phyloP scores from a whole-genome alignment of 1,140 invertebrate species.

The Procambarus virginalis region DNA sequence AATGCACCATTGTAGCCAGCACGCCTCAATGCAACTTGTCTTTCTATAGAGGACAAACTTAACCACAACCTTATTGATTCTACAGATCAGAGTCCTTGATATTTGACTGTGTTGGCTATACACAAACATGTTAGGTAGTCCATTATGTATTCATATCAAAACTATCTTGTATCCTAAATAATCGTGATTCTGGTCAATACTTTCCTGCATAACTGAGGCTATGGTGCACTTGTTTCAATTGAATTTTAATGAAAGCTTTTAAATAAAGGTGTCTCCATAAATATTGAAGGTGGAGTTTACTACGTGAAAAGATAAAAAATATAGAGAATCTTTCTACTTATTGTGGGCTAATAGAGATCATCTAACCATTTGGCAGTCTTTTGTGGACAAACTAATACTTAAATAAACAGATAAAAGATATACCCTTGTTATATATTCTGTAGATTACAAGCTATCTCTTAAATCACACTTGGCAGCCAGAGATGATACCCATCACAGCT shows the following conservation, averaged over 20 bases:
- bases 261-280: slow-evolving; percentile 9
- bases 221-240: neutral
- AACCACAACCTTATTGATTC: slow-evolving; percentile 5
- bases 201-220: neutral
- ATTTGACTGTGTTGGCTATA: neutral
- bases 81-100: neutral
- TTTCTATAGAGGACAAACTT: slow-evolving; percentile 8
- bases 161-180: neutral
- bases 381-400: slow-evolving; percentile 17
- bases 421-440: slow-evolving; percentile 27
- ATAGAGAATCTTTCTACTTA: slow-evolving; percentile 29
- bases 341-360: slow-evolving; percentile 43
- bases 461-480: slow-evolving; percentile 25
- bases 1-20: slow-evolving; percentile 38
- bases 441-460: slow-evolving; percentile 12
- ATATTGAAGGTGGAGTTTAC: neutral
- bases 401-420: slow-evolving; percentile 32
- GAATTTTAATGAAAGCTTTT: neutral
- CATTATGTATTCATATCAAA: neutral
- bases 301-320: slow-evolving; percentile 8
- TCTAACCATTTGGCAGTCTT: slow-evolving; percentile 53
- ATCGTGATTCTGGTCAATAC: neutral
- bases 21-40: neutral
- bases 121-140: neutral
- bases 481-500: slow-evolving; percentile 10